Evolutionary conservation across 2,797 vertebrate genomes (phyloP).

Genomic region (Cirrhinus mrigala): DNA sequence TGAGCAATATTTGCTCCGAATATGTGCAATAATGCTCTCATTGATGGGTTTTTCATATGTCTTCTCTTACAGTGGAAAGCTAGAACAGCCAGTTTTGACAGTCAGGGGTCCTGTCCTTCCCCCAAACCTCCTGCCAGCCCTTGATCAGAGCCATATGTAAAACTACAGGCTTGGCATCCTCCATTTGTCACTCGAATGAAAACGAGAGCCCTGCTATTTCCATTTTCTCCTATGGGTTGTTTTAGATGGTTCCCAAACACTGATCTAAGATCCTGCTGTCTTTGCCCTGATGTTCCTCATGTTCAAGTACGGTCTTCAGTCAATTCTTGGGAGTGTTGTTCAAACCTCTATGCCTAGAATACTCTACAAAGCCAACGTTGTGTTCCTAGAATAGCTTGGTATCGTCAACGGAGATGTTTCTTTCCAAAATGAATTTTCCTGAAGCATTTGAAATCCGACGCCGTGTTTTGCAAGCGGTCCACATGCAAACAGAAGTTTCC

Average conservation of each 20-base stretch:
- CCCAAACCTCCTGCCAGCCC: conserved; percentile 92
- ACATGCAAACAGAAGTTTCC: conserved; percentile 50
- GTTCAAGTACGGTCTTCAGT: conserved; percentile 49
- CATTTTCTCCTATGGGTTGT: conserved; percentile 57
- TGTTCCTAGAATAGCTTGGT: conserved; percentile 48
- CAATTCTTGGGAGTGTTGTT: conserved; percentile 56
- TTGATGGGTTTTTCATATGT: conserved; percentile 43
- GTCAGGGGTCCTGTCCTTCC: conserved; percentile 94
- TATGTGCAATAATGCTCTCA: not conserved
- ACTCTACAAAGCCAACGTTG: conserved; percentile 35
- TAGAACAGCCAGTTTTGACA: conserved; percentile 95
- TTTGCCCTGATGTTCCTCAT: conserved; percentile 45
- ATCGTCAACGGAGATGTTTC: conserved; percentile 54
- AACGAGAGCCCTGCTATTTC: conserved; percentile 64
- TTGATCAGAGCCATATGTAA: conserved; percentile 82
- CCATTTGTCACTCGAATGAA: conserved; percentile 77
- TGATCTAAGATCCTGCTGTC: conserved; percentile 65
- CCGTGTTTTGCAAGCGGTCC: conserved; percentile 47
- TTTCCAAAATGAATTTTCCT: conserved; percentile 54
- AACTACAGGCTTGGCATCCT: conserved; percentile 69
- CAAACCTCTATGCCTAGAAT: conserved; percentile 45
- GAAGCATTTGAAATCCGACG: conserved; percentile 57
- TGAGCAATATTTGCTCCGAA: not conserved
- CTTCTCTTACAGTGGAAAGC: conserved; percentile 89
- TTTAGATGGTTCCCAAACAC: conserved; percentile 64